Base-by-base conservation (phyloP, 2,113 vertebrate genomes). In the Amblyornis subalaris region DNA sequence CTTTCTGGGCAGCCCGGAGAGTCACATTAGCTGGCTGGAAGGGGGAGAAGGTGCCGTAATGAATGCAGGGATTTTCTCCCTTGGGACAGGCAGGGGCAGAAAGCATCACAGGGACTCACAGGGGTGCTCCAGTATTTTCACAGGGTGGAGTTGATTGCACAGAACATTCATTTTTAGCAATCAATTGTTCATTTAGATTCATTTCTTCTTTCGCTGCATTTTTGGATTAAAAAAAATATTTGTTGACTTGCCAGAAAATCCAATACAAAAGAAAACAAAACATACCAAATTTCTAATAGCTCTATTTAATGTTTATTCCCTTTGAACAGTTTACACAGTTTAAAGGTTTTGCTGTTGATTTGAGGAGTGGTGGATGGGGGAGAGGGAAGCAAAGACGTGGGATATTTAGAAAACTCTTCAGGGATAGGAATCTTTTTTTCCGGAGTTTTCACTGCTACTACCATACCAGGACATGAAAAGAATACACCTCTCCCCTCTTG, bases 61-160 rank as follows among this genome's bases (percentile, higher is more conserved):
- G 19, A 62, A 73, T 53, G 8, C 14, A 89, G 7, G n/a, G 10
- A 35, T 53, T 65, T 18, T 69, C 9, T 57, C 7, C 12, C 7
- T 23, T 1, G 0, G 22, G 12, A 21, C 5, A 15, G 28, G 25
- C 6, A 15, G 28, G 22, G 45, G 66, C 14, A 67, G 19, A 80
- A 77, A 55, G 26, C 11, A 31, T 25, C 29, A 29, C 25, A 57
- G 5, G 9, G 17, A 66, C 51, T 48, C 47, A 70, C 9, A 80
- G 20, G 4, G 3, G 2, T 31, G 23, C 17, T 51, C 35, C 60
- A 8, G 14, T 51, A 36, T 67, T 78, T 90, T 77, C 55, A 47
- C 15, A 67, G 12, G 24, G 7, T 51, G 22, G 38, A 67, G 13
- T 0, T 74, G 44, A 42, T 55, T 62, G 19, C 0, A 2, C 2